These are phyloP conservation scores for Grammomys dolichurus DNA, from an alignment of 2,113 vertebrate species.

Conservation along the genomic window DNA sequence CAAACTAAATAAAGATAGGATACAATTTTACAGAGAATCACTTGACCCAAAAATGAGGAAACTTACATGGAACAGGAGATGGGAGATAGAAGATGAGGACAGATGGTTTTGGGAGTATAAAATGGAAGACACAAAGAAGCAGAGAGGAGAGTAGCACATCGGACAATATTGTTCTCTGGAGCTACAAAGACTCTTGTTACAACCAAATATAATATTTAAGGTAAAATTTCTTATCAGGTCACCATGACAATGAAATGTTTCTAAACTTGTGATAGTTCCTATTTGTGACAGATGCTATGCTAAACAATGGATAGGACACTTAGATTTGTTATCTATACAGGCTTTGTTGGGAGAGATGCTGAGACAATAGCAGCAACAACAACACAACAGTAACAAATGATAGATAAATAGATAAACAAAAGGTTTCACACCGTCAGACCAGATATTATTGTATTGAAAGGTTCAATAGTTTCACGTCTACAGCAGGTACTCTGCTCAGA, in stretches of 20 bases:
- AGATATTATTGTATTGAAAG: neutral
- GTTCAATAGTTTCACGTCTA: neutral
- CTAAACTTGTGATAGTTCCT: neutral
- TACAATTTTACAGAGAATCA: neutral
- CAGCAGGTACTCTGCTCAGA: neutral
- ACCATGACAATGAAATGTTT: neutral
- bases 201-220: neutral
- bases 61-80: neutral
- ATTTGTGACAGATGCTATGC: neutral
- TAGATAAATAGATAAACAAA: neutral
- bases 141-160: neutral
- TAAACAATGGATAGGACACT: neutral
- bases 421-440: neutral
- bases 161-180: fast-evolving
- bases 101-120: neutral
- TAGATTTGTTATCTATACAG: neutral
- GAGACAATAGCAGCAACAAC: neutral
- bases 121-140: neutral
- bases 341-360: neutral
- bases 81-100: neutral
- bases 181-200: neutral
- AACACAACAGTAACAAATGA: no score
- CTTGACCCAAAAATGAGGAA: neutral
- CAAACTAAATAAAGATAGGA: neutral
- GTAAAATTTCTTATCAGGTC: neutral